phyloP scores from a whole-genome alignment of 1,140 invertebrate species.

The Drosophila sp. region DNA sequence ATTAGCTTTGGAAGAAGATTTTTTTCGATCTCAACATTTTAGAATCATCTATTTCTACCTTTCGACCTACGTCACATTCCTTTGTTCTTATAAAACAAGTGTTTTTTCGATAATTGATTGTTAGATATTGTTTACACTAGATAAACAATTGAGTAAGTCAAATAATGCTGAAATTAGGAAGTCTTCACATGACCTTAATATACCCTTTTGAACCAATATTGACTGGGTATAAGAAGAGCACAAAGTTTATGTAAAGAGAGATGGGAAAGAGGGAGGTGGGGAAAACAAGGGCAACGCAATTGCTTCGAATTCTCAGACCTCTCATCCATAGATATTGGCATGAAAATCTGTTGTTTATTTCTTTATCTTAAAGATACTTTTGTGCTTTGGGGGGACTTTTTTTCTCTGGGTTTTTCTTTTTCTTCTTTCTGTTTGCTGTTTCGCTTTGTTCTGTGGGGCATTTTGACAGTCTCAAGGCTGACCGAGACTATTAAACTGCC shows the following conservation, averaged over 20 bases:
- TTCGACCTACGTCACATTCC: no score
- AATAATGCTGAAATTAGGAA: no score
- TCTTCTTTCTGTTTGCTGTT: not conserved
- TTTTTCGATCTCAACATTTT: no score
- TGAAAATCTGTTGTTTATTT: constrained; percentile 13
- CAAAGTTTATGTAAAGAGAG: not conserved
- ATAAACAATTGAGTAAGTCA: no score
- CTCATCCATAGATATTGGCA: constrained; percentile 9
- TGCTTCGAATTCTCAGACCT: not conserved
- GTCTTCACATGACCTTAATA: not conserved
- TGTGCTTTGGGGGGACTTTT: constrained; percentile 9
- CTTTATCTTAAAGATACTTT: constrained; percentile 11
- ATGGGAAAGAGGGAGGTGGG: not conserved
- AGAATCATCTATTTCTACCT: no score
- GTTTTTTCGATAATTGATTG: no score
- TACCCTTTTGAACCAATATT: not conserved
- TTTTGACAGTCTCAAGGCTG: constrained; percentile 19
- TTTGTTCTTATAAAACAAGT: no score
- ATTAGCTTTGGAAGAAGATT: no score
- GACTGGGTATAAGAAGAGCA: constrained; percentile 2
- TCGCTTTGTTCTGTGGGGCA: not conserved
- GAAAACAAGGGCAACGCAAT: not conserved
- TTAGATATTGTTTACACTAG: no score
- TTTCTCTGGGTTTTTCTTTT: constrained; percentile 19
- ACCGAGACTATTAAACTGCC: constrained; percentile 68